These are phyloP conservation scores for Odontomyia ornata DNA, from an alignment of 2,888 invertebrate genomes.

Conservation along the genomic window DNA sequence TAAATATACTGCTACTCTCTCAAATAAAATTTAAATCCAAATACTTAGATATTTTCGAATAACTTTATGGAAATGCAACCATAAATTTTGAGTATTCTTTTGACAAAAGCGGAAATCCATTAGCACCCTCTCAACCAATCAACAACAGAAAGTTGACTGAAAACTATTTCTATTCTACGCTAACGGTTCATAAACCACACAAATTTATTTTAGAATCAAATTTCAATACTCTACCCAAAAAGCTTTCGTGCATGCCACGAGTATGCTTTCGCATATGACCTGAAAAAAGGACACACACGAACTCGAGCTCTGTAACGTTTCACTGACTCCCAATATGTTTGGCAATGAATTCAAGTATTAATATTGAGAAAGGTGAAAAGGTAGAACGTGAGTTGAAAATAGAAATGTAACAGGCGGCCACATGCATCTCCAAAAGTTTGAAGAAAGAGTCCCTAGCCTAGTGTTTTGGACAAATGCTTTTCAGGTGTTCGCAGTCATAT, in stretches of 20 bases:
- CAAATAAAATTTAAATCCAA: too few species aligned
- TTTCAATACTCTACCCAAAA: neutral
- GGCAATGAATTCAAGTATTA: constrained; percentile 5
- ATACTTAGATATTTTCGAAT: too few species aligned
- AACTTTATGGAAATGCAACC: too few species aligned
- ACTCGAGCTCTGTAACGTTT: neutral
- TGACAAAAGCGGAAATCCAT: too few species aligned
- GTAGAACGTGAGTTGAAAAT: neutral
- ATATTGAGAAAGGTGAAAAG: neutral
- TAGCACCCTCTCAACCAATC: too few species aligned
- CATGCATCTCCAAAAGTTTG: neutral
- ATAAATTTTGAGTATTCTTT: too few species aligned
- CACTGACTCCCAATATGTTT: neutral
- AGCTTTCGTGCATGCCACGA: neutral
- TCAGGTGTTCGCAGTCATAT: too few species aligned
- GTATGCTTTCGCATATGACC: neutral
- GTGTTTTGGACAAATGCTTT: neutral
- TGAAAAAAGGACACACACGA: neutral
- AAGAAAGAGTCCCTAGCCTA: neutral
- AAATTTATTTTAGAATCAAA: constrained; percentile 1
- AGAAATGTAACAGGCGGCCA: constrained; percentile 9
- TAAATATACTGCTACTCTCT: too few species aligned
- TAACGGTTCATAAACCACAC: too few species aligned
- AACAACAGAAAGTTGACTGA: too few species aligned
- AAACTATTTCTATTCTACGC: too few species aligned